Evolutionary conservation across 1,140 invertebrate species (phyloP).

Genomic region (Limonius californicus): DNA sequence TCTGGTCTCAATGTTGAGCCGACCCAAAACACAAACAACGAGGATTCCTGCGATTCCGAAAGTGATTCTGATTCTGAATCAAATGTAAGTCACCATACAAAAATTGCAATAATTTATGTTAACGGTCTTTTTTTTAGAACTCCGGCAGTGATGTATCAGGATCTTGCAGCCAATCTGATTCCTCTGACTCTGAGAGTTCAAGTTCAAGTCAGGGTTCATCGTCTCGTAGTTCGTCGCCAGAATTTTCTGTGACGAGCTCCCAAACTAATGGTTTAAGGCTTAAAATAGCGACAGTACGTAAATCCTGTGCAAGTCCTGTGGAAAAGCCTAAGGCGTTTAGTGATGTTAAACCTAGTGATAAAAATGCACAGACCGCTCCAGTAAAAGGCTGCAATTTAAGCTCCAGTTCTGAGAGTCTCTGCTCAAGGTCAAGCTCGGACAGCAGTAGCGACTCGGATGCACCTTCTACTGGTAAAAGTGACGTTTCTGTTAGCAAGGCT

Average conservation of each 20-base stretch:
- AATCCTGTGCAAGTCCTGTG: constrained; percentile 35
- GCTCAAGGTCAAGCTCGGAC: constrained; percentile 34
- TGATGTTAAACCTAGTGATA: constrained; percentile 11
- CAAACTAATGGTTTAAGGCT: constrained; percentile 43
- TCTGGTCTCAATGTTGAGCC: constrained; percentile 42
- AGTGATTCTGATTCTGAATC: constrained; percentile 46
- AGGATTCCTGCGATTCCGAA: constrained; percentile 37
- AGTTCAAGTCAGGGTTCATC: constrained; percentile 42
- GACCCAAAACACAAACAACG: constrained; percentile 28
- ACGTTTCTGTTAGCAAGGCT: constrained; percentile 15
- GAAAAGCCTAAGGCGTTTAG: constrained; percentile 19
- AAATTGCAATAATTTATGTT: background rate
- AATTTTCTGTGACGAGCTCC: constrained; percentile 43
- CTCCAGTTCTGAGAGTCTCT: constrained; percentile 33
- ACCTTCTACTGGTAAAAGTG: constrained; percentile 24
- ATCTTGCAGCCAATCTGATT: constrained; percentile 42
- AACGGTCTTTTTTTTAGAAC: constrained; percentile 35
- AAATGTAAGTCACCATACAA: constrained; percentile 46
- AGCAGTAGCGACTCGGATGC: constrained; percentile 39
- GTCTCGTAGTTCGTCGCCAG: constrained; percentile 38
- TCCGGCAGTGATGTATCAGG: constrained; percentile 44
- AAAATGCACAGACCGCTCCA: background rate
- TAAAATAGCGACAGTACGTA: constrained; percentile 42
- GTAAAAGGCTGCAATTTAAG: constrained; percentile 14
- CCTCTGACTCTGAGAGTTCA: constrained; percentile 45